Percentiles rank a stretch among this genome's conserved stretches.
These are phyloP conservation scores for Drosophila formosana DNA, from an alignment of 2,888 invertebrate species.

Conservation along the genomic window DNA sequence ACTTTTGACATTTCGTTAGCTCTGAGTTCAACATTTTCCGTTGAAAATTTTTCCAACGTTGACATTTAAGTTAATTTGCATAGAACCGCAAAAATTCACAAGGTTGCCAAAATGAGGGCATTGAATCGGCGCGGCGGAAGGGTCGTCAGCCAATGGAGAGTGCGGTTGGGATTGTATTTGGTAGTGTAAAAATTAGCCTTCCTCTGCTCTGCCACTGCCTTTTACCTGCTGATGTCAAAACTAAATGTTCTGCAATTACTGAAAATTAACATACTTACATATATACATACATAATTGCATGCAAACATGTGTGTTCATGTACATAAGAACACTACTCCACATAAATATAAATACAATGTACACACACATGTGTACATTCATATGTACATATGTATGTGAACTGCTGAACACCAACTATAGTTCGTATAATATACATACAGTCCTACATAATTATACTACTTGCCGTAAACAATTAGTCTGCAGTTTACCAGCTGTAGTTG, in stretches of 20 bases:
- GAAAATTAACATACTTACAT: slow-evolving; percentile 59
- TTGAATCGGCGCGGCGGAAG: not conserved
- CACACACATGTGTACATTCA: not conserved
- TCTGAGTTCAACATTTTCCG: slow-evolving; percentile 59
- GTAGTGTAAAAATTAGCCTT: not conserved
- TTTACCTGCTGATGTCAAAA: not conserved
- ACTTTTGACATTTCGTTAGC: slow-evolving; percentile 58
- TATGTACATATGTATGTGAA: not conserved
- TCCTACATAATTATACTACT: not conserved
- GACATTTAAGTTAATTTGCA: slow-evolving; percentile 80
- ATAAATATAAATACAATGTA: no score
- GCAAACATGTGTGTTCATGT: slow-evolving; percentile 17
- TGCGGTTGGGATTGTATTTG: not conserved
- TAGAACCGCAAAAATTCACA: slow-evolving; percentile 68
- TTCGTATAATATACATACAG: slow-evolving; percentile 1
- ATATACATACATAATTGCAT: slow-evolving; percentile 13
- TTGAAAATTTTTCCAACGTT: slow-evolving; percentile 52
- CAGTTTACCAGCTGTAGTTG: not conserved
- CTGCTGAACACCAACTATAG: not conserved
- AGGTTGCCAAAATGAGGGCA: slow-evolving; percentile 14
- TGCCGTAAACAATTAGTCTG: slow-evolving; percentile 8
- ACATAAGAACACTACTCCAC: not conserved
- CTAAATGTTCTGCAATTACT: slow-evolving; percentile 57
- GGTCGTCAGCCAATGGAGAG: not conserved
- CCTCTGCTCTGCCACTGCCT: not conserved